phyloP scores from a whole-genome alignment of 2,113 vertebrate species.

The Thinocorus orbignyianus region DNA sequence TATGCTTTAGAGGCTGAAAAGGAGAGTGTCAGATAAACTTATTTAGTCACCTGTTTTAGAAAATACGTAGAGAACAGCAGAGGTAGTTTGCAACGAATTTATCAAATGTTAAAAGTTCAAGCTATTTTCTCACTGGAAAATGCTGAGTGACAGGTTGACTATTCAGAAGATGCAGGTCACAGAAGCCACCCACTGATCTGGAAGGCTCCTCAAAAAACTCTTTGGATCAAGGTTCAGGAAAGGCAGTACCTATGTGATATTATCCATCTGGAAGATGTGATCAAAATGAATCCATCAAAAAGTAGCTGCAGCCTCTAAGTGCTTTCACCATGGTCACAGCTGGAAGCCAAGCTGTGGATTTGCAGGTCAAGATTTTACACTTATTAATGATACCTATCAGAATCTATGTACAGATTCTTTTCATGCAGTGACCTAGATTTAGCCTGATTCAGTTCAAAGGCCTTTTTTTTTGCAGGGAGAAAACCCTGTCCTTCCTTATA shows the following conservation, averaged over 20 bases:
- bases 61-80: neutral
- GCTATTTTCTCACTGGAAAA: neutral
- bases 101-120: neutral
- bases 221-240: neutral
- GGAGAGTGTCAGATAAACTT: neutral
- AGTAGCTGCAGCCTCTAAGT: neutral
- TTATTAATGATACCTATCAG: neutral
- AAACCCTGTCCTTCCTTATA: neutral
- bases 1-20: neutral
- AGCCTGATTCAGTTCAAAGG: neutral
- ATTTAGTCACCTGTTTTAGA: neutral
- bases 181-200: neutral
- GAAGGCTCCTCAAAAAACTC: neutral
- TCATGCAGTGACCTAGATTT: conserved; percentile 29
- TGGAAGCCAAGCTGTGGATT: conserved; percentile 7
- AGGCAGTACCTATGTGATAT: neutral
- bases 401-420: neutral
- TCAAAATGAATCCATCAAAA: neutral
- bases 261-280: neutral
- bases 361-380: neutral
- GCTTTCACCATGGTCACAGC: neutral
- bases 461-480: neutral
- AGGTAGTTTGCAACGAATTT: neutral
- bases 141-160: neutral
- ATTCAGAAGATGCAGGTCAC: neutral